These are phyloP conservation scores for Eurois occulta DNA, from an alignment of 2,888 invertebrate genomes.

Conservation along the genomic window DNA sequence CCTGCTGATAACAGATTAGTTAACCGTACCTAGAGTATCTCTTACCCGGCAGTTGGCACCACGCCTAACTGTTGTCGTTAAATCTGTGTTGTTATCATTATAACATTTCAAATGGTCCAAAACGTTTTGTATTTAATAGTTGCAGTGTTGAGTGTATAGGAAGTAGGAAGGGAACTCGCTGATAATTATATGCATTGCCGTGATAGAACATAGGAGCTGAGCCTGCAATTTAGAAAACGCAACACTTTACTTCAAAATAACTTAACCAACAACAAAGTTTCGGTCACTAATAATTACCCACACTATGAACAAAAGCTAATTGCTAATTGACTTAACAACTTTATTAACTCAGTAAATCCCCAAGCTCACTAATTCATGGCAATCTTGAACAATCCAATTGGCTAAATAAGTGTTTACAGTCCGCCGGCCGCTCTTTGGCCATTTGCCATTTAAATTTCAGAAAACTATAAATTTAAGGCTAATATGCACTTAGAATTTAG, in stretches of 20 bases:
- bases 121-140: slow-evolving; percentile 40
- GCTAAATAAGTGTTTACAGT: slow-evolving; percentile 39
- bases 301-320: slow-evolving; percentile 43
- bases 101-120: slow-evolving; percentile 17
- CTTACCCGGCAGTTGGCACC: slow-evolving; percentile 1
- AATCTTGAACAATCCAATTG: slow-evolving; percentile 51
- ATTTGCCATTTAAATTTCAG: slow-evolving; percentile 38
- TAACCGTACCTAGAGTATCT: background rate
- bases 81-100: slow-evolving; percentile 6
- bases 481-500: slow-evolving; percentile 42
- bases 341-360: slow-evolving; percentile 51
- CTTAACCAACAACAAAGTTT: slow-evolving; percentile 9
- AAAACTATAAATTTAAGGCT: slow-evolving; percentile 47
- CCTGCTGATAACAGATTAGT: background rate
- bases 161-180: slow-evolving; percentile 30
- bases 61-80: slow-evolving; percentile 26
- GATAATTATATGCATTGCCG: slow-evolving; percentile 37
- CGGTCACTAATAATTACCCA: slow-evolving; percentile 14
- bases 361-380: slow-evolving; percentile 46
- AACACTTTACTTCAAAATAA: slow-evolving; percentile 24
- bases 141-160: slow-evolving; percentile 25
- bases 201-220: background rate
- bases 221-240: slow-evolving; percentile 32
- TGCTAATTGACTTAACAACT: slow-evolving; percentile 55
- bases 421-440: slow-evolving; percentile 14